Evolutionary conservation across 2,888 invertebrate species (phyloP), one percentile per base, ranked within the genome.

Genomic region (Noctua fimbriata): DNA sequence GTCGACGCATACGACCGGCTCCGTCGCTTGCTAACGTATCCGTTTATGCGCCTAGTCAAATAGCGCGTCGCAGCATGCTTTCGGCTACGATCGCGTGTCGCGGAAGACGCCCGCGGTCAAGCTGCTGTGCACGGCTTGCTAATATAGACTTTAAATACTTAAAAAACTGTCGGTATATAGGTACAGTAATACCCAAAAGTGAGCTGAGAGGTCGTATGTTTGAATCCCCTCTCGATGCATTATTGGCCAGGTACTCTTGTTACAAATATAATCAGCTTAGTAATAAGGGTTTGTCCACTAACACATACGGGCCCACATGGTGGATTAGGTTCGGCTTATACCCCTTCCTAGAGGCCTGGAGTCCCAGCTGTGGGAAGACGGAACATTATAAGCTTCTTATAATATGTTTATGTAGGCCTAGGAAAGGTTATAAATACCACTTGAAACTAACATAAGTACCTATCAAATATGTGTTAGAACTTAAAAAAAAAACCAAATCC

Each of bases 211-310:
- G 28, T 58, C 5, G 14, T 1, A 41, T 36, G 18, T 65, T 44
- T 49, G 16, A 52, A 76, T 32, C 24, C 36, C 41, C 16, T n/a
- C 21, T 36, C 28, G 7, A 76, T 49, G 16, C 21, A 28, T 0
- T 74, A 1, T 73, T 49, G 9, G 21, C 21, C 14, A 49, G 6
- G 14, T 52, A 49, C 21, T 52, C 36, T 5, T 52, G 41, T 21
- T 21, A 16, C 21, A 70, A 71, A 2, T 6, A 10, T 70, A 49
- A 71, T 71, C 44, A 47, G 58, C 75, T 32, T 73, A 75, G 24
- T 44, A 14, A 44, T 7, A 73, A 55, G 44, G 55, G 72, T 73
- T 73, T 36, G n/a, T 60, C 36, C 60, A 60, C 32, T 16, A 74
- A 28, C 2, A 41, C 16, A 4, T 49, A 28, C 47, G 47, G 32